Evolutionary conservation across 92 coral and sea anemone genomes (phyloP), one percentile per base, ranked within the genome.

Genomic region (Zoanthus gigantus): DNA sequence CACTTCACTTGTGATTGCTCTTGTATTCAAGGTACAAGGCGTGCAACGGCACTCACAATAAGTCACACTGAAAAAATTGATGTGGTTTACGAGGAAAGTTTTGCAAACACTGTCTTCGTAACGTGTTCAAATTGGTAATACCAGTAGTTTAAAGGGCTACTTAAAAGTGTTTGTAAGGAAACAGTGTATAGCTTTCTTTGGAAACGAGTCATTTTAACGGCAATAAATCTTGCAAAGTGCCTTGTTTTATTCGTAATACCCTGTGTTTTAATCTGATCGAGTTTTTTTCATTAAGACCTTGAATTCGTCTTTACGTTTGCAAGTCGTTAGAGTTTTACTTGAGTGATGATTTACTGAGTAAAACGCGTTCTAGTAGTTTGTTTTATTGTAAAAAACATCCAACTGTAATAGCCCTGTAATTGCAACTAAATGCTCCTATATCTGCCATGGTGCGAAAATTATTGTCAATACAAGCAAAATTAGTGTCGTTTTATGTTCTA

Each of bases 161-260:
- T 65, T 81, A 81, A 81, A 81, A 48, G 75, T 81, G 75, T 81
- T 81, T 81, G 58, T 10, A 32, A 81, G 85, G 85, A 81, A 81
- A 81, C 56, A 74, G 56, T 81, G 74, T 42, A 81, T 67, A 46
- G 61, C 16, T 81, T 81, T 81, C 76, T 81, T 66, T 67, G 45
- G 46, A 81, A 81, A 81, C 85, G 61, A 69, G 60, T 50, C 73
- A 81, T 45, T 81, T 66, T 50, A 46, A 58, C 45, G 76, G 74
- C 76, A 46, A 81, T 81, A 81, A 81, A 81, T 81, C 85, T 81
- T 81, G 56, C 85, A 65, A 81, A 81, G 85, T 81, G 85, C 60
- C 85, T 47, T n/a, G 85, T 79, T 30, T 77, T 10, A 52, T 77
- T 77, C 80, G 31, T 18, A 81, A 81, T 57, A 81, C 66, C 58